Evolutionary conservation across 2,113 vertebrate species (phyloP).

Genomic region (Heteronetta atricapilla): DNA sequence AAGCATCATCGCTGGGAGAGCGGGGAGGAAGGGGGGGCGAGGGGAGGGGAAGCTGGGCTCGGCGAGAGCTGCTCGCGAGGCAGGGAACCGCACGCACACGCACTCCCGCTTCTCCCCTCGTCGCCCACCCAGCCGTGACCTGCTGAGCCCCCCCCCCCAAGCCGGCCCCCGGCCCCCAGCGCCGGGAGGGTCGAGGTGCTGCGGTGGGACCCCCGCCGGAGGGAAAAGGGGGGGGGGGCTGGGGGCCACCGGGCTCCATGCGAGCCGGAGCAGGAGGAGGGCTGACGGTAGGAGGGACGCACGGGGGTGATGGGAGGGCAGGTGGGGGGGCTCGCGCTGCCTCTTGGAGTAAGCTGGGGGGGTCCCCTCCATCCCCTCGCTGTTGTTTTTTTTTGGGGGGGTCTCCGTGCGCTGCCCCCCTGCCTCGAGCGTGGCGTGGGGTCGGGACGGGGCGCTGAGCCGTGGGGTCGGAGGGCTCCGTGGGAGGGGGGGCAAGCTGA

Average conservation of each 20-base stretch:
- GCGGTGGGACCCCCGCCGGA: background rate
- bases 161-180: too few relatives aligned
- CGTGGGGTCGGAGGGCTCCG: background rate
- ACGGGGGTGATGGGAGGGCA: background rate
- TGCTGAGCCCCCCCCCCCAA: too few relatives aligned
- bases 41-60: slow-evolving; percentile 49
- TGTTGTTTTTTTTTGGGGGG: background rate
- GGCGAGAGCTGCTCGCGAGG: background rate
- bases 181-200: background rate
- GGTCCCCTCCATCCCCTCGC: background rate
- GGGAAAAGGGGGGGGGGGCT: background rate
- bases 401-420: background rate
- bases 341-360: too few relatives aligned
- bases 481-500: background rate
- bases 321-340: too few relatives aligned
- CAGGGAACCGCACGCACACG: background rate
- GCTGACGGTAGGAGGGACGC: background rate
- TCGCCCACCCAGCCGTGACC: background rate
- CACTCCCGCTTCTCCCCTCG: background rate
- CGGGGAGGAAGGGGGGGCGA: slow-evolving; percentile 36
- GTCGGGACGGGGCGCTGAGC: background rate
- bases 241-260: background rate
- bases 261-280: background rate
- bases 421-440: accelerated
- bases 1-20: background rate